A percentile compares a stretch with the other conserved stretches of the same genome.
Evolutionary conservation across 2,888 invertebrate genomes (phyloP).

Genomic region (Sinotaia quadrata): DNA sequence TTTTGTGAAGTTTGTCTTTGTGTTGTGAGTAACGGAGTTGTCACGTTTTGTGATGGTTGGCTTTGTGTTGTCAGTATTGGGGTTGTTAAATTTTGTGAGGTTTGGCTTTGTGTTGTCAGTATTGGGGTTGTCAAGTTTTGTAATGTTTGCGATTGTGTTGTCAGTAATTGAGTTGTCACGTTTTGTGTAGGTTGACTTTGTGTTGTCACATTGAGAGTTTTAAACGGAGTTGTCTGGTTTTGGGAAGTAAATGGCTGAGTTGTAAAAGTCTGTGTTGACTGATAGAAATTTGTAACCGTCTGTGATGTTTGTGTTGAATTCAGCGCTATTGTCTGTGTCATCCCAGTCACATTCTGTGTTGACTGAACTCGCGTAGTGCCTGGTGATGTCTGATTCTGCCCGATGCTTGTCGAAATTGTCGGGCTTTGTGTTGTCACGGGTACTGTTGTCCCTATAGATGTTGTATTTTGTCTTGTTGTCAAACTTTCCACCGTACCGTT

Average conservation of each 20-base stretch:
- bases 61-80: not conserved
- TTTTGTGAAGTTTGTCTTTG: conserved; percentile 8
- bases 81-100: not conserved
- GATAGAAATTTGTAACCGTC: conserved; percentile 10
- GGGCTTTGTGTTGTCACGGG: not conserved
- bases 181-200: not conserved
- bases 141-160: conserved; percentile 8
- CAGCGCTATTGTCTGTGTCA: not conserved
- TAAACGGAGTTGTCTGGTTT: too few species aligned
- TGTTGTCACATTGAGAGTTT: too few species aligned
- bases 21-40: not conserved
- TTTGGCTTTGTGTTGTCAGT: conserved; percentile 6
- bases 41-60: not conserved
- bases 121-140: not conserved
- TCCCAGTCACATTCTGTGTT: not conserved
- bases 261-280: conserved; percentile 9
- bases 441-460: not conserved
- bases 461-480: not conserved
- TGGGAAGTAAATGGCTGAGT: conserved; percentile 9
- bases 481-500: too few species aligned
- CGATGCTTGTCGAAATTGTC: too few species aligned
- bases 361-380: not conserved
- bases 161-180: not conserved
- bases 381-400: not conserved
- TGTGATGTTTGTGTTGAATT: not conserved